A percentile compares a stretch with the other conserved stretches of the same genome.
Conservation (phyloP, 2,888 invertebrate species). For the Apocheima hispidaria region DNA sequence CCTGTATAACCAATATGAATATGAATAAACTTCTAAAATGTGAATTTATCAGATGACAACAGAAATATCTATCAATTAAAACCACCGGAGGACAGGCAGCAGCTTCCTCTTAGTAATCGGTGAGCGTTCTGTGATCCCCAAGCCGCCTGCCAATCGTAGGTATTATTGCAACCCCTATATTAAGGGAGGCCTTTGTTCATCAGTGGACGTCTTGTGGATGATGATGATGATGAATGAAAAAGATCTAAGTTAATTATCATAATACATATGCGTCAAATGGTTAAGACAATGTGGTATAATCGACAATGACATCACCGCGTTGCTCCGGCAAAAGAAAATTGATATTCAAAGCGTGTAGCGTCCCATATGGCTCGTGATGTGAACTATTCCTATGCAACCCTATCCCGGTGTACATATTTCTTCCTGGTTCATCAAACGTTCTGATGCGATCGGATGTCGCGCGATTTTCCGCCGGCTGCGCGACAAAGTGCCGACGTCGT, state of each 20-base stretch:
- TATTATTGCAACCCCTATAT: too few species aligned
- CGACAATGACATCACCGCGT: conserved; percentile 26
- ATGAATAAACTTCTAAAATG: too few species aligned
- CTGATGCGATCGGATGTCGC: conserved; percentile 63
- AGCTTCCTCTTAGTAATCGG: too few species aligned
- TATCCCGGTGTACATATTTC: conserved; percentile 37
- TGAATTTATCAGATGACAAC: too few species aligned
- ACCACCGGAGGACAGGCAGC: too few species aligned
- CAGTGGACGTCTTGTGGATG: too few species aligned
- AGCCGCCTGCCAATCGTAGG: too few species aligned
- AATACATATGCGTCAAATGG: background rate
- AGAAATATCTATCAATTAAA: too few species aligned
- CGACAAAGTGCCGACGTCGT: conserved; percentile 68
- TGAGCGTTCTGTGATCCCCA: too few species aligned
- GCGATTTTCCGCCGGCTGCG: conserved; percentile 73
- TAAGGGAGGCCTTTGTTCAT: too few species aligned
- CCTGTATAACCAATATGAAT: too few species aligned
- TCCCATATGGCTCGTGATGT: conserved; percentile 30
- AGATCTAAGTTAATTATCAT: background rate
- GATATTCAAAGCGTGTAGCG: conserved; percentile 25
- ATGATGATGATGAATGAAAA: too few species aligned
- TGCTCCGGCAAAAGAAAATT: conserved; percentile 20
- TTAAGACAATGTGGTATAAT: conserved; percentile 15
- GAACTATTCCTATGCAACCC: conserved; percentile 34
- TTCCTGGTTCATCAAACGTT: conserved; percentile 64